These are phyloP conservation scores for Phalacrocorax pelagicus DNA, from an alignment of 2,113 vertebrate genomes.

Conservation along the genomic window DNA sequence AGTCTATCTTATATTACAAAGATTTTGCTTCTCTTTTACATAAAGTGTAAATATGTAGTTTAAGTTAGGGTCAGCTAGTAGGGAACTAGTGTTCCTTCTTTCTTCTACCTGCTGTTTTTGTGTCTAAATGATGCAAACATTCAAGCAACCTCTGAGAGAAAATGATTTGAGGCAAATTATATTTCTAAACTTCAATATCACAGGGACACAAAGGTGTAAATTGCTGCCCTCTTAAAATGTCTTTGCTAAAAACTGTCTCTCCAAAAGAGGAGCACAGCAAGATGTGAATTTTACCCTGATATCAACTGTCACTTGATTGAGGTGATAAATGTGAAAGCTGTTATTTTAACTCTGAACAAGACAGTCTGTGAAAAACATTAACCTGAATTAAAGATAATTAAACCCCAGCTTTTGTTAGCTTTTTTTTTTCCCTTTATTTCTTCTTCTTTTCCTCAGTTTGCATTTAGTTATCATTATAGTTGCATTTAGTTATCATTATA, in stretches of 20 bases:
- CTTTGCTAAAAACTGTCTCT: conserved; percentile 1
- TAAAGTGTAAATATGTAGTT: not conserved
- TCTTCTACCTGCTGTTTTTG: not conserved
- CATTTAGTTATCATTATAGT: not conserved
- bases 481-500: not conserved
- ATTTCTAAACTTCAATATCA: not conserved
- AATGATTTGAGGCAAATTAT: not conserved
- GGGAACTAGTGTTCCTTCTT: not conserved
- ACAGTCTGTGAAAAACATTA: not conserved
- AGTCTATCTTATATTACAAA: not conserved
- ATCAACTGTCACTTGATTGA: not conserved
- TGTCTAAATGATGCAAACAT: not conserved
- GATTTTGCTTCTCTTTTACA: not conserved
- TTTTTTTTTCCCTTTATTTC: not conserved
- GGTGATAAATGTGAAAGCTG: conserved; percentile 33
- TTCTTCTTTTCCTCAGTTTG: not conserved
- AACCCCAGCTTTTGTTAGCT: not conserved
- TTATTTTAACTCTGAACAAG: not conserved
- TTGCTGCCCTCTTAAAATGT: not conserved
- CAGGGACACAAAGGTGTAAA: not conserved
- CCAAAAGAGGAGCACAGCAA: not conserved
- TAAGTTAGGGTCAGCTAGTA: not conserved
- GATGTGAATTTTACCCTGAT: conserved; percentile 23
- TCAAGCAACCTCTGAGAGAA: not conserved
- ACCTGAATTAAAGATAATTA: not conserved